These are phyloP conservation scores for Arothron firmamentum DNA, from an alignment of 2,113 vertebrate species.

Conservation along the genomic window DNA sequence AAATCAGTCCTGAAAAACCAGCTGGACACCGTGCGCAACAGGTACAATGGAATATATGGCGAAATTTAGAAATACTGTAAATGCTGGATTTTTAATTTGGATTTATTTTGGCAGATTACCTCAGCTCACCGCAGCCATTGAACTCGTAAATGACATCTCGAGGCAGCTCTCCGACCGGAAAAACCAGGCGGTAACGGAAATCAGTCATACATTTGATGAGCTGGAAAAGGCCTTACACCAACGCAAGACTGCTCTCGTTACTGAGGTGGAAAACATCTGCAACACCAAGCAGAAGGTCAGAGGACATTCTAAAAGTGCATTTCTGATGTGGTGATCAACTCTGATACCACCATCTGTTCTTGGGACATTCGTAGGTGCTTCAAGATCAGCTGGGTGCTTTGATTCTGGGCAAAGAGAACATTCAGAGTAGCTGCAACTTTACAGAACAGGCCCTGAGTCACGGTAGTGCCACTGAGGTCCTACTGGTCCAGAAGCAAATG, in stretches of 20 bases:
- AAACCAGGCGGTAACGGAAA: constrained; percentile 85
- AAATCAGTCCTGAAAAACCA: constrained; percentile 88
- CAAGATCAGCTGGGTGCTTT: constrained; percentile 86
- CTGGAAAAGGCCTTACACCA: constrained; percentile 85
- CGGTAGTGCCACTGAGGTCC: constrained; percentile 88
- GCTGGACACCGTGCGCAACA: constrained; percentile 85
- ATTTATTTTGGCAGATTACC: constrained; percentile 76
- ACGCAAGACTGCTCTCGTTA: constrained; percentile 84
- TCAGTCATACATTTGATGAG: constrained; percentile 89
- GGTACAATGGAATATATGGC: constrained; percentile 57
- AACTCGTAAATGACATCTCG: constrained; percentile 88
- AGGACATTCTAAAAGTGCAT: neutral
- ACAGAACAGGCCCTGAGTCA: constrained; percentile 92
- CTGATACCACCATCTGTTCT: neutral
- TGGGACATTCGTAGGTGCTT: constrained; percentile 77
- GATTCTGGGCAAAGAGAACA: constrained; percentile 93
- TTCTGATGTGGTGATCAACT: neutral
- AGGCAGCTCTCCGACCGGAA: constrained; percentile 86
- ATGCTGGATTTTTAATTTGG: neutral
- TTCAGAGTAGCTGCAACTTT: constrained; percentile 91
- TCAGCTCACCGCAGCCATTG: constrained; percentile 86
- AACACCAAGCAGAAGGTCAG: constrained; percentile 86
- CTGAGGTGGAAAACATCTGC: constrained; percentile 76
- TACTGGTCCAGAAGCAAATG: constrained; percentile 95
- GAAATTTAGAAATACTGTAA: neutral